These are phyloP conservation scores for Samia ricini DNA, from an alignment of 1,140 invertebrate species.

Conservation along the genomic window DNA sequence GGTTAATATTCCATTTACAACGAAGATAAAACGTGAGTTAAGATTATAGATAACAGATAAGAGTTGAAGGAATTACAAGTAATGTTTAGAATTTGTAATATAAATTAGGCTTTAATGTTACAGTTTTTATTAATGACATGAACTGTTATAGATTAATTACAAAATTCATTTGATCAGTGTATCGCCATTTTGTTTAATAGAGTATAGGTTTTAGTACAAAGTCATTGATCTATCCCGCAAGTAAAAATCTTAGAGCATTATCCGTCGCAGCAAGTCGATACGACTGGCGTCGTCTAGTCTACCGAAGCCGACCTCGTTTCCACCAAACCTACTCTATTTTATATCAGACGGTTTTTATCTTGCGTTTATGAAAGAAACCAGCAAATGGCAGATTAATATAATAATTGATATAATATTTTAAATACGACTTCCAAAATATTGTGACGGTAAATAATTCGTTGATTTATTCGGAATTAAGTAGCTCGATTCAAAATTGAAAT, in stretches of 20 bases:
- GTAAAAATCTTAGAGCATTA: slow-evolving; percentile 58
- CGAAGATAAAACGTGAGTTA: slow-evolving; percentile 14
- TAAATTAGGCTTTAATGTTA: no score
- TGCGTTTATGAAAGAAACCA: neutral
- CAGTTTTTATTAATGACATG: no score
- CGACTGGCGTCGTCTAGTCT: slow-evolving; percentile 64
- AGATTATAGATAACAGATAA: slow-evolving; percentile 8
- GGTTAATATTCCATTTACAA: slow-evolving; percentile 25
- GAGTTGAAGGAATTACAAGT: neutral
- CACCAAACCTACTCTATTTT: slow-evolving; percentile 4
- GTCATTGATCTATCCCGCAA: slow-evolving; percentile 30
- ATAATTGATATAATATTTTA: no score
- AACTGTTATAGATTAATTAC: no score
- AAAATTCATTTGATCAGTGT: no score
- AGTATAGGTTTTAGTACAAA: slow-evolving; percentile 17
- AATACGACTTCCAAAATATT: no score
- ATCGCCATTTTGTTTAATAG: no score
- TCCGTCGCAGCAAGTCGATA: slow-evolving; percentile 63
- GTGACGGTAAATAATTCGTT: neutral
- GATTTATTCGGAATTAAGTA: no score
- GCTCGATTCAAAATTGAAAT: no score
- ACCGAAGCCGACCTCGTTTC: slow-evolving; percentile 28
- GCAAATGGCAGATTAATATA: no score
- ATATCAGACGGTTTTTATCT: neutral
- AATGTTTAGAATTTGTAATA: neutral